phyloP scores from a whole-genome alignment of 1,140 invertebrate genomes.

The Neoseiulus cucumeris region DNA sequence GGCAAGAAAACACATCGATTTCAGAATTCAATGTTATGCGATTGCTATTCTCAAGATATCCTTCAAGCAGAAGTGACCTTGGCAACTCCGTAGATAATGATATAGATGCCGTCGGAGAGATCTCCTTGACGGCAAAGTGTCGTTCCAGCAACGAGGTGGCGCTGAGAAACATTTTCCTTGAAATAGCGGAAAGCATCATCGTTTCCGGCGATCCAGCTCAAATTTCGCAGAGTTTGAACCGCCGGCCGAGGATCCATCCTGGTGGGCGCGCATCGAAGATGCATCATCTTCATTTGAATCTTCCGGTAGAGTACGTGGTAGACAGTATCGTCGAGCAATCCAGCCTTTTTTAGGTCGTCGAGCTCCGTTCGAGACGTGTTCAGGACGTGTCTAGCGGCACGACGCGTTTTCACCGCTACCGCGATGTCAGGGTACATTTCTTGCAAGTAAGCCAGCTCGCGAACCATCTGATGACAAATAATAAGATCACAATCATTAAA shows the following conservation, averaged over 20 bases:
- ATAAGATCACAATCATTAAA: too few species aligned
- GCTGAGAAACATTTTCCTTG: slow-evolving; percentile 19
- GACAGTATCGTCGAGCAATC: slow-evolving; percentile 25
- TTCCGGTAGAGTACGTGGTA: slow-evolving; percentile 19
- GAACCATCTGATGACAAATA: slow-evolving; percentile 22
- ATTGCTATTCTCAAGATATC: too few species aligned
- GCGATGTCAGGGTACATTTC: slow-evolving; percentile 30
- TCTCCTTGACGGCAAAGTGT: slow-evolving; percentile 13
- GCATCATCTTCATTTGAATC: slow-evolving; percentile 27
- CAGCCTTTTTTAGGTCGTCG: slow-evolving; percentile 27
- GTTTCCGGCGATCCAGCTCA: slow-evolving; percentile 25
- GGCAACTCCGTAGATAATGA: slow-evolving; percentile 29
- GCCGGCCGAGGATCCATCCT: slow-evolving; percentile 24
- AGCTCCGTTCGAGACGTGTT: slow-evolving; percentile 28
- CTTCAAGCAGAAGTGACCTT: too few species aligned
- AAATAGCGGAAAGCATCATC: slow-evolving; percentile 22
- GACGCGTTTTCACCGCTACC: slow-evolving; percentile 30
- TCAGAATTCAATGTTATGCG: too few species aligned
- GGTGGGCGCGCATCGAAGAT: slow-evolving; percentile 23
- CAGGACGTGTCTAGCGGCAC: slow-evolving; percentile 29
- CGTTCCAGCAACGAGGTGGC: background rate
- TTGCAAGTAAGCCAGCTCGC: slow-evolving; percentile 27
- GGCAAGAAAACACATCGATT: too few species aligned
- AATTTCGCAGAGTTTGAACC: slow-evolving; percentile 23
- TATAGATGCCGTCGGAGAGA: slow-evolving; percentile 25